Evolutionary conservation across 1,140 invertebrate species (phyloP).

Genomic region (Theocolax elegans): DNA sequence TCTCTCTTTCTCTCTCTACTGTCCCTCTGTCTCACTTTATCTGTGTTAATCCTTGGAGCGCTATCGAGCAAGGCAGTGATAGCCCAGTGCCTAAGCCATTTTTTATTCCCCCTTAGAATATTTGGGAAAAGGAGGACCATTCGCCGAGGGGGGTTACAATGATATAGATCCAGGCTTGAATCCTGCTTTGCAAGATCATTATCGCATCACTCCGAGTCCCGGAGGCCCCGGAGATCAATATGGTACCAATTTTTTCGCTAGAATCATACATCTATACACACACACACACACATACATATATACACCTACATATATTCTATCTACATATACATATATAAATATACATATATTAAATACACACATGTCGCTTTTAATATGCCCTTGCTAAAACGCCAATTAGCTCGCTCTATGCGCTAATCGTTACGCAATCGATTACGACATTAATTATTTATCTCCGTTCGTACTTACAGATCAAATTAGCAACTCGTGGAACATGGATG

Average conservation of each 20-base stretch:
- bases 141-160: slow-evolving; percentile 73
- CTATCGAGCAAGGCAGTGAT: too few relatives aligned
- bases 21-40: too few relatives aligned
- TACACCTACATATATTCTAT: neutral
- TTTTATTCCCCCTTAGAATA: slow-evolving; percentile 66
- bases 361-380: neutral
- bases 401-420: neutral
- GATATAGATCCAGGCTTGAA: slow-evolving; percentile 73
- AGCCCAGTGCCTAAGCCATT: too few relatives aligned
- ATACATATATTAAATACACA: too few relatives aligned
- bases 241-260: slow-evolving; percentile 64
- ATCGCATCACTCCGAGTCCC: slow-evolving; percentile 77
- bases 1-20: too few relatives aligned
- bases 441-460: slow-evolving; percentile 37
- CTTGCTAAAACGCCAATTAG: neutral
- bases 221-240: slow-evolving; percentile 75
- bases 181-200: slow-evolving; percentile 76
- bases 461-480: slow-evolving; percentile 66
- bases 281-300: neutral
- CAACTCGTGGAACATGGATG: slow-evolving; percentile 64
- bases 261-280: neutral
- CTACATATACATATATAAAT: too few relatives aligned
- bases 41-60: too few relatives aligned
- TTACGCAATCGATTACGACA: too few relatives aligned
- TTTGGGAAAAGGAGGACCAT: slow-evolving; percentile 69